These are phyloP conservation scores for Agrotis exclamationis DNA, from an alignment of 2,888 invertebrate genomes.

Conservation along the genomic window DNA sequence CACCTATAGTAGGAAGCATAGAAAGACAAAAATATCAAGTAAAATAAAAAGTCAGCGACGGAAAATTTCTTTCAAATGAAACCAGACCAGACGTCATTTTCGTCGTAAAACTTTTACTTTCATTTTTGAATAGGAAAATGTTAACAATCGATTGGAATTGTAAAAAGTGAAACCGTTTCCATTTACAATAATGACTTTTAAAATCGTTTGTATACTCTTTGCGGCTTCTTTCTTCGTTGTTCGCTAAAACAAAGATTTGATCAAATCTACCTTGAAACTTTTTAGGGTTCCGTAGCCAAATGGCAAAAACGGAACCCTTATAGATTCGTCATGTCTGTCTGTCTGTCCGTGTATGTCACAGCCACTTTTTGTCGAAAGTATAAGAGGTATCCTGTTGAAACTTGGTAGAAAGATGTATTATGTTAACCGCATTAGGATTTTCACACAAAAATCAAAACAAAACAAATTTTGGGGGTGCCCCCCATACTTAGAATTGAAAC, in stretches of 20 bases:
- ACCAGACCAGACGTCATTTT: not conserved
- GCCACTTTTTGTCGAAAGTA: too few species aligned
- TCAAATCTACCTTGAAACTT: slow-evolving; percentile 32
- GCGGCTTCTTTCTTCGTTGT: slow-evolving; percentile 41
- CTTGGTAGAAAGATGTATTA: too few species aligned
- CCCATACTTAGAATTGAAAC: too few species aligned
- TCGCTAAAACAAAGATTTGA: slow-evolving; percentile 44
- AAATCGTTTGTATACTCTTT: slow-evolving; percentile 39
- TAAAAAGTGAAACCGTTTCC: slow-evolving; percentile 43
- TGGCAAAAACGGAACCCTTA: too few species aligned
- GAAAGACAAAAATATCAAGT: not conserved
- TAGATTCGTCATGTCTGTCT: too few species aligned
- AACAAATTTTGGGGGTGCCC: too few species aligned
- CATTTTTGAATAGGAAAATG: slow-evolving; percentile 29
- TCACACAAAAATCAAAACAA: too few species aligned
- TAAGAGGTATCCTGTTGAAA: too few species aligned
- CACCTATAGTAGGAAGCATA: not conserved
- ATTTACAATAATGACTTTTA: slow-evolving; percentile 50
- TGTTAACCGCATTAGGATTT: too few species aligned
- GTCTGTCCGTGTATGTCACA: too few species aligned
- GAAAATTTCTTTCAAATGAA: slow-evolving; percentile 3
- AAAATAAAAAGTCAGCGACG: not conserved
- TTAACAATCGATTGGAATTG: slow-evolving; percentile 36
- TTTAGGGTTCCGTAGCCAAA: too few species aligned
- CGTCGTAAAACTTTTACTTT: slow-evolving; percentile 23